Base-by-base conservation (phyloP, 2,888 invertebrate genomes). In the Lepeophtheirus nordmannii region DNA sequence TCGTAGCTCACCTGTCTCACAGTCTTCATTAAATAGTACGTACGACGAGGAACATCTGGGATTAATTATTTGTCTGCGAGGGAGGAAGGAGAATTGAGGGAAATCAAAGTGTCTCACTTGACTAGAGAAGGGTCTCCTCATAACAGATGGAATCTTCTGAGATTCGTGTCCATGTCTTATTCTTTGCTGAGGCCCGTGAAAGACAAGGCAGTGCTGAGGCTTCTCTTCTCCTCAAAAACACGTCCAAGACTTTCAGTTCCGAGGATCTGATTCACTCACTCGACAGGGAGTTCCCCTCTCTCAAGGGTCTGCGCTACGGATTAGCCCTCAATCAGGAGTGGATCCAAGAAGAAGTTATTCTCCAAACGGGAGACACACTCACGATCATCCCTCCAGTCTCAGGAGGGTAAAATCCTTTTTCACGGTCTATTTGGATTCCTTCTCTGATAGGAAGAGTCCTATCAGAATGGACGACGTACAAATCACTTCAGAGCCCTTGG, bases 341-440 rank as follows among this genome's bases (percentile, higher is more conserved):
- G 71, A 80, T 85, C 69, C 76, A 80, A 17, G 77, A 80, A 1
- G 77, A 79, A 41, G 75, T 87, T 53, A 74, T 77, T 23, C 75
- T 89, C 9, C 79, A 79, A 53, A 78, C 82, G 37, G 83, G 82
- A 69, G 92, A 93, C 79, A 86, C 84, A 75, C 81, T 94, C 69
- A 94, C 93, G 69, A 81, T 94, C 14, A 93, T 96, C 73, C 94
- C 94, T 65, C 94, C 94, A 0, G 79, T 96, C 63, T 93, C 93
- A 77, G 93, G 93, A 72, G 94, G 94, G 72, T 87, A 82, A 78
- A 67, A 40, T 58, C 37, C 66, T 67, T 56, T 67, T 39, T 57
- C 14, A 41, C 68, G 65, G 64, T 14, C 37, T 12, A 10, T 23
- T 76, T 72, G 71, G 7, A 30, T 30, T 30, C 3, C 30, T 7